phyloP scores from a whole-genome alignment of 2,888 invertebrate genomes.

The Caenorhabditis sp. region DNA sequence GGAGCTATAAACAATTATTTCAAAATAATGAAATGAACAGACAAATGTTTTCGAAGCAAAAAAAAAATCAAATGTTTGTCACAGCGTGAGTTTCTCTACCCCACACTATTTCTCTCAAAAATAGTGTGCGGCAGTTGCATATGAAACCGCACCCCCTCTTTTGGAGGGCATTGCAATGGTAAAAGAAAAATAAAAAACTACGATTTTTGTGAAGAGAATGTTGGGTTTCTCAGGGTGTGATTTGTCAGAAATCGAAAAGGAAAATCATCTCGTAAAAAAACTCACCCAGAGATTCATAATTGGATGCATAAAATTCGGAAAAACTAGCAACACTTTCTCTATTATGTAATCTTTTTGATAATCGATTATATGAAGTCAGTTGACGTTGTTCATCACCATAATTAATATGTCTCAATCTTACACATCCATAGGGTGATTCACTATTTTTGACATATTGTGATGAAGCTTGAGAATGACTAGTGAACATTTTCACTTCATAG shows the following conservation, averaged over 20 bases:
- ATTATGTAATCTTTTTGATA: constrained; percentile 26
- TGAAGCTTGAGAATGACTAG: constrained; percentile 1
- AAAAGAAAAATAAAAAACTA: too few relatives aligned
- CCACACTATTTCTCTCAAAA: too few relatives aligned
- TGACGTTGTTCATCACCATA: constrained; percentile 31
- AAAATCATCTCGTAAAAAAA: constrained; percentile 1
- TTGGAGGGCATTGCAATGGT: too few relatives aligned
- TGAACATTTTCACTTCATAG: too few relatives aligned
- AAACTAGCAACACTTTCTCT: constrained; percentile 26
- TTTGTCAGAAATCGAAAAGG: too few relatives aligned
- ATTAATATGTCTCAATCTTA: constrained; percentile 31
- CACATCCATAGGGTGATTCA: constrained; percentile 38
- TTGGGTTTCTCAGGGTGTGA: too few relatives aligned
- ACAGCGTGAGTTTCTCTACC: too few relatives aligned
- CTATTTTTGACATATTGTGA: constrained; percentile 8
- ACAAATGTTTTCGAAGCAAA: too few relatives aligned
- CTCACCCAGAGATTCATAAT: constrained; percentile 27
- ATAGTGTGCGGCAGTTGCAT: too few relatives aligned
- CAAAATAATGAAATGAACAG: not conserved
- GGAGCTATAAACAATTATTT: not conserved
- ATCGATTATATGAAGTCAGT: constrained; percentile 33
- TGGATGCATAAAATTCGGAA: constrained; percentile 15
- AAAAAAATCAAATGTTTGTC: too few relatives aligned
- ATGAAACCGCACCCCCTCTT: too few relatives aligned
- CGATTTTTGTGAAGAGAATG: too few relatives aligned